Base-by-base conservation (phyloP, 1,140 invertebrate species). In the Pantala flavescens region DNA sequence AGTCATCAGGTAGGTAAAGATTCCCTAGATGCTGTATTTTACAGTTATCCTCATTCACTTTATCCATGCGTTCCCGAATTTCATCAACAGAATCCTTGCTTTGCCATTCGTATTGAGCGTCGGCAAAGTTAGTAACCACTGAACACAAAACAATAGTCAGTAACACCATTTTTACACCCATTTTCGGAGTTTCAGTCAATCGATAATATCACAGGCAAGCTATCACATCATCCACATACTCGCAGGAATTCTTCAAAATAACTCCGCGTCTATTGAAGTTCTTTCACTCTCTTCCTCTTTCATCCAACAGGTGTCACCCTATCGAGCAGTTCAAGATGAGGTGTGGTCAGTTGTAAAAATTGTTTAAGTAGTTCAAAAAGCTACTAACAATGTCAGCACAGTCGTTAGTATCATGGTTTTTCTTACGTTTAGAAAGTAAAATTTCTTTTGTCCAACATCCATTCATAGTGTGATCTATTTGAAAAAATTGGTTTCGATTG, bases 71-170 rank as follows among this genome's bases (percentile, higher is more conserved):
- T 19, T 88, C 83, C 71, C 92, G 87, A 74, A 98, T 89, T 83
- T 95, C 91, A 79, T 98, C 96, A 79, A 95, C 96, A 36, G 88
- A 84, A 85, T 98, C 97, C 55, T 90, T 87, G 11, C 88, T 81
- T 82, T 96, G 93, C 93, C 94, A 96, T 79, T 94, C 91, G 80
- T 92, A 96, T 81, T 96, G 94, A 9, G 88, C 91, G 72, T 74
- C n/a, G 63, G 76, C 75, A 81, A 21, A 5, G 49, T 16, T 16
- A 7, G n/a, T 3, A 21, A 21, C 49, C 16, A 63, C 3, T 7
- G 12, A 19, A 21, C 49, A 63, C 49, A 63, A 21, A 19, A 63
- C 3, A 7, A 63, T 63, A 3, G 49, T 14, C 49, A 7, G 16
- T 5, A 63, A 63, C 49, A 21, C 49, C 49, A 63, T 63, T 19